Conservation (phyloP, 2,888 invertebrate species). For the Chaetogeoica ovagalla region DNA sequence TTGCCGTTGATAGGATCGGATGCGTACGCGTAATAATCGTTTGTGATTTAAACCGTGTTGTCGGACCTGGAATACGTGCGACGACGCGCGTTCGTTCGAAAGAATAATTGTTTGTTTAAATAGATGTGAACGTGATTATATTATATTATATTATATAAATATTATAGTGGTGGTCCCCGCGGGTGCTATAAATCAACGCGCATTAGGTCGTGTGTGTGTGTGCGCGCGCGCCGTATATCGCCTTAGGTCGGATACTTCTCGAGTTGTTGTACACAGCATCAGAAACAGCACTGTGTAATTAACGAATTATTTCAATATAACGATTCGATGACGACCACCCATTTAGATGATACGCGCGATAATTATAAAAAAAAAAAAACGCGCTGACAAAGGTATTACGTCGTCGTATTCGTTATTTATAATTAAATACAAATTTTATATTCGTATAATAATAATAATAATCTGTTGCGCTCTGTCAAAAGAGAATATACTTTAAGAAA, state of each 20-base stretch:
- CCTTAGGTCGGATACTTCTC: slow-evolving; percentile 17
- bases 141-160: too few species aligned
- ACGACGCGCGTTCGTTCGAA: slow-evolving; percentile 1
- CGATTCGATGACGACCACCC: slow-evolving; percentile 51
- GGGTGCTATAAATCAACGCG: slow-evolving; percentile 35
- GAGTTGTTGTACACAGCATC: slow-evolving; percentile 21
- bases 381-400: slow-evolving; percentile 2
- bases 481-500: too few species aligned
- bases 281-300: slow-evolving; percentile 35
- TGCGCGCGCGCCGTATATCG: slow-evolving; percentile 27
- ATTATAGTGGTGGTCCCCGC: slow-evolving; percentile 10
- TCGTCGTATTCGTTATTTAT: slow-evolving; percentile 12
- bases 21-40: neutral
- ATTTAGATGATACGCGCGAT: slow-evolving; percentile 32
- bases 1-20: neutral
- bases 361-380: slow-evolving; percentile 30
- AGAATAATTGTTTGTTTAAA: slow-evolving; percentile 55
- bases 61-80: neutral
- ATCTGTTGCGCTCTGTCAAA: too few species aligned
- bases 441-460: neutral
- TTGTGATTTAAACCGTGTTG: slow-evolving; percentile 20
- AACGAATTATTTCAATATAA: slow-evolving; percentile 53
- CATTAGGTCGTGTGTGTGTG: slow-evolving; percentile 42
- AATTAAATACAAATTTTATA: slow-evolving; percentile 1
- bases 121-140: slow-evolving; percentile 54